Base-by-base conservation (phyloP, 1,140 invertebrate species). In the Samia ricini region DNA sequence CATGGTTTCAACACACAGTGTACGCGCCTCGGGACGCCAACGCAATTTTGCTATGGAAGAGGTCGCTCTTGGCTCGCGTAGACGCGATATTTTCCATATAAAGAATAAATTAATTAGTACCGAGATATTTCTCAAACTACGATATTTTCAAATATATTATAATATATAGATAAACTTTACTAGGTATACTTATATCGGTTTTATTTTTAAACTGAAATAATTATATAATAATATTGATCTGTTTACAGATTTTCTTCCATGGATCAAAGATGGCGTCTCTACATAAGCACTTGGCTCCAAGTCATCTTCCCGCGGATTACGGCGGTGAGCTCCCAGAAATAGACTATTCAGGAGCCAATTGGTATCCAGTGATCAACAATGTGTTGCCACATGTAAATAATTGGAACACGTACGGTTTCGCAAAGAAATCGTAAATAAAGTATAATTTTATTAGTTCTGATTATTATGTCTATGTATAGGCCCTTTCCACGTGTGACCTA, bases 311-410 rank as follows among this genome's bases (percentile, higher is more conserved):
- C 0, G 91, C 92, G 29, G 94, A 97, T 79, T 95, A 96, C 63
- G 95, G 93, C 20, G 96, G 96, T 4, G 83, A 93, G 29, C 73
- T 94, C 29, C 95, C 95, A 0, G 93, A 93, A 68, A 95, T 96
- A 57, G 91, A 96, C 83, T 97, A 97, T 71, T 92, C 90, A 8
- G 93, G 94, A 4, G 92, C 92, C 1, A 93, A 96, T 54, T 96
- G 95, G 95, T 95, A 94, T 76, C 94, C 94, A 8, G 82, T 91
- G 18, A 87, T 96, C 60, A 76, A 92, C n/a, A 82, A 92, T 8
- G 85, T 93, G 60, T 79, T 94, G 0, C 93, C 93, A 2, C 92
- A 93, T 64, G 93, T 96, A 24, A 81, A 91, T 78, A 92, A 92
- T 67, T 94, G 94, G 94, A 94, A 94, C 72, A 83, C 91, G 6